Conservation (phyloP, 2,797 vertebrate species). For the Syngnathus rostellatus region DNA sequence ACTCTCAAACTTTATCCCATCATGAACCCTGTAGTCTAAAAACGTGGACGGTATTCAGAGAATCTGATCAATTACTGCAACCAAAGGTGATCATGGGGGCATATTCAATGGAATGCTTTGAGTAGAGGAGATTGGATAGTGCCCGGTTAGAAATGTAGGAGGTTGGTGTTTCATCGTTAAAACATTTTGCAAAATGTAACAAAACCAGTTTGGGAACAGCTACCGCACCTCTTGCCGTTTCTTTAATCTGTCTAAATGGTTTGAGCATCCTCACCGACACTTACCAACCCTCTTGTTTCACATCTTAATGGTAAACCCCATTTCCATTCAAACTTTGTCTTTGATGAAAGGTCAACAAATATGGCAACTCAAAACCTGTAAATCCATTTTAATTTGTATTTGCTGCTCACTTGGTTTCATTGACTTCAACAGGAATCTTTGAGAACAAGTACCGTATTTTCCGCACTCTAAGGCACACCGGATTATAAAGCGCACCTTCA, state of each 20-base stretch:
- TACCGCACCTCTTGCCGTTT: not conserved
- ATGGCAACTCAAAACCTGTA: not conserved
- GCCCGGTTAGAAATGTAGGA: not conserved
- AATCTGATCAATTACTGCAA: no score
- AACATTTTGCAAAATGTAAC: not conserved
- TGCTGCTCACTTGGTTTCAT: not conserved
- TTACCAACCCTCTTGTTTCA: not conserved
- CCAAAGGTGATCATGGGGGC: no score
- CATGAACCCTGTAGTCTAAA: no score
- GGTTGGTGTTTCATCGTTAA: not conserved
- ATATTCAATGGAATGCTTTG: no score
- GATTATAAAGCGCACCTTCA: no score
- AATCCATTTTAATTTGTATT: not conserved
- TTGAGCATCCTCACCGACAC: not conserved
- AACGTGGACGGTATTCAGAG: no score
- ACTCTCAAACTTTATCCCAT: no score
- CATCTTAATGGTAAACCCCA: not conserved
- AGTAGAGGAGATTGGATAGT: no score
- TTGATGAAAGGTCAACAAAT: not conserved
- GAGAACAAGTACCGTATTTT: not conserved
- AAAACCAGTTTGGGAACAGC: conserved; percentile 1
- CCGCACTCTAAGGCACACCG: no score
- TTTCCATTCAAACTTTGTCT: not conserved
- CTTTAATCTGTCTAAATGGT: not conserved
- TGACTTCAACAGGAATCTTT: not conserved